A percentile compares a stretch with the other conserved stretches of the same genome.
These are phyloP conservation scores for Anoplius nigerrimus DNA, from an alignment of 2,888 invertebrate genomes.

Conservation along the genomic window DNA sequence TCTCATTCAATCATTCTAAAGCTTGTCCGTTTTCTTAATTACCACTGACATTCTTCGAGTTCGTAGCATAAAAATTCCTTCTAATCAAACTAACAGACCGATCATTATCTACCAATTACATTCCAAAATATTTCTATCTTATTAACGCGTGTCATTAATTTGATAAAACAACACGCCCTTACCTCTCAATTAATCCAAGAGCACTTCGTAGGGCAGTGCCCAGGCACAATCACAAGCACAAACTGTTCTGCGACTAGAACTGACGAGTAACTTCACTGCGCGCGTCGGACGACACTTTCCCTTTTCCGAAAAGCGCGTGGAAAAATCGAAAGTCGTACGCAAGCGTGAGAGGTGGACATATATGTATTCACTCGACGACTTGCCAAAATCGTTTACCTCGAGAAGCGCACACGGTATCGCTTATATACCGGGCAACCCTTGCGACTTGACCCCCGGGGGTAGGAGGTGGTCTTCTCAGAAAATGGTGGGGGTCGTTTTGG, in stretches of 20 bases:
- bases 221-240: constrained; percentile 4
- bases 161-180: constrained; percentile 22
- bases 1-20: too few species aligned
- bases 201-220: background rate
- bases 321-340: background rate
- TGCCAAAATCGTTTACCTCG: constrained; percentile 50
- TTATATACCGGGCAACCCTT: constrained; percentile 65
- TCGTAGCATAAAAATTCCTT: too few species aligned
- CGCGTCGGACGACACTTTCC: too few species aligned
- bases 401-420: constrained; percentile 46
- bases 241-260: too few species aligned
- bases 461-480: constrained; percentile 51
- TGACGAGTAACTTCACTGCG: too few species aligned
- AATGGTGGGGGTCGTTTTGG: constrained; percentile 45
- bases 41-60: too few species aligned
- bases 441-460: constrained; percentile 37
- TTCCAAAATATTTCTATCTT: too few species aligned
- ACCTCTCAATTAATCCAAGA: constrained; percentile 58
- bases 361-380: constrained; percentile 13
- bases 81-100: too few species aligned
- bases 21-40: too few species aligned
- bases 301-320: background rate
- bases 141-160: too few species aligned
- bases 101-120: too few species aligned
- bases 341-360: too few species aligned